Base-by-base conservation (phyloP, 23 tunicate species). In the Botrylloides violaceus region DNA sequence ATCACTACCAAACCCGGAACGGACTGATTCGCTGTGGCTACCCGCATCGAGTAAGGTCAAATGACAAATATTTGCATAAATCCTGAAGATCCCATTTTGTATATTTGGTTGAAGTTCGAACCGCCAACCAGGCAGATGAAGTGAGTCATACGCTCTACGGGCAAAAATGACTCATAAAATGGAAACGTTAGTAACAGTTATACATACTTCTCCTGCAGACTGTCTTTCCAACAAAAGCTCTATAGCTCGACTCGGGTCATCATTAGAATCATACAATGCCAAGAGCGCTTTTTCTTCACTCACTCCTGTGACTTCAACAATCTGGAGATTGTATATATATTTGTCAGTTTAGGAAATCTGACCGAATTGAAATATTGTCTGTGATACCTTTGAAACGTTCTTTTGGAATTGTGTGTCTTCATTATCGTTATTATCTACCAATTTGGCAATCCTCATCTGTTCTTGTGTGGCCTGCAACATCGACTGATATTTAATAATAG, bases 181-280 rank as follows among this genome's bases (percentile, higher is more conserved):
- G 15, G 24, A 37, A 29, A 77, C 9, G 22, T 7, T 36, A 15
- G 25, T 30, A 43, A 43, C 12, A 43, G 53, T 9, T 7, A n/a
- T 59, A 59, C 64, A n/a, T 63, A 63, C 70, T 33, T 63, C 70
- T 34, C 70, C 70, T 28, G 32, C 33, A 27, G 70, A 63, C 35
- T 75, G 65, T 38, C 56, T 72, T 77, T 88, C 96, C 61, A 88
- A 48, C 20, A 88, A 66, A n/a, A 88, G 71, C 58, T 88, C 96
- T 63, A 88, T 88, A 29, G 96, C 96, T 81, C 87, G 59, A 56
- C 39, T 82, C 49, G 96, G 75, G 80, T 88, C 96, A 62, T 88
- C 81, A 59, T 77, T 88, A 19, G 87, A 43, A 59, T 88, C 96
- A 63, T 88, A 81, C 24, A 88, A 71, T 7, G 96, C 96, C 23